Evolutionary conservation across 2,113 vertebrate species (phyloP), one percentile per base, ranked within the genome.

Genomic region (Odocoileus virginianus): DNA sequence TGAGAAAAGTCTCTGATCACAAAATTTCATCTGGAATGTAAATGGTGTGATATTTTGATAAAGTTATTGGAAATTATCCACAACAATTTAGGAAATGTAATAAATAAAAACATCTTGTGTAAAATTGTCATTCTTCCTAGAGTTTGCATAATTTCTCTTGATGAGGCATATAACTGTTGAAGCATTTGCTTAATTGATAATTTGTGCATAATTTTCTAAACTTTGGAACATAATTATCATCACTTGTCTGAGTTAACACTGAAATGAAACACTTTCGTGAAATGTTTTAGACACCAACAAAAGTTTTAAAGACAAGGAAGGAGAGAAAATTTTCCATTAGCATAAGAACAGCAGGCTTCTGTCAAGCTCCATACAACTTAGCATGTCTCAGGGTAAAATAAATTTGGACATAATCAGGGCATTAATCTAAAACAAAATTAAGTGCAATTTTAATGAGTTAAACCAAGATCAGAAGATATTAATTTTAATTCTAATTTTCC

Each of bases 21-120:
- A 94, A 94, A 95, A 91, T 97, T 97, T 95, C 27, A 71, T 96
- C 87, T 96, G 76, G 97, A 85, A 95, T 96, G 71, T 94, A 98
- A 96, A 96, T 94, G 90, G 89, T 94, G 45, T 93, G 91, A 95
- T 55, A 57, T 84, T 50, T 98, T 97, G 78, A 97, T 84, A 97
- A 78, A 91, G 88, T 95, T 94, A 97, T 89, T 92, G 6, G 94
- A 95, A 98, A 94, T 61, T 94, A 58, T 78, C 98, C 83, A 27
- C 85, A 94, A 23, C 54, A 40, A 98, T 96, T 98, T 98, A 97
- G 92, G 87, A 94, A 96, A 97, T 98, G 94, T 95, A 98, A 98
- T 98, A 98, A 93, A 96, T 97, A 98, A 97, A 97, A 98, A 98
- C 96, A 98, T 98, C 97, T 98, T 98, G 61, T 94, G 87, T 95